Base-by-base conservation (phyloP, 2,113 vertebrate species). In the Mirza zaza region DNA sequence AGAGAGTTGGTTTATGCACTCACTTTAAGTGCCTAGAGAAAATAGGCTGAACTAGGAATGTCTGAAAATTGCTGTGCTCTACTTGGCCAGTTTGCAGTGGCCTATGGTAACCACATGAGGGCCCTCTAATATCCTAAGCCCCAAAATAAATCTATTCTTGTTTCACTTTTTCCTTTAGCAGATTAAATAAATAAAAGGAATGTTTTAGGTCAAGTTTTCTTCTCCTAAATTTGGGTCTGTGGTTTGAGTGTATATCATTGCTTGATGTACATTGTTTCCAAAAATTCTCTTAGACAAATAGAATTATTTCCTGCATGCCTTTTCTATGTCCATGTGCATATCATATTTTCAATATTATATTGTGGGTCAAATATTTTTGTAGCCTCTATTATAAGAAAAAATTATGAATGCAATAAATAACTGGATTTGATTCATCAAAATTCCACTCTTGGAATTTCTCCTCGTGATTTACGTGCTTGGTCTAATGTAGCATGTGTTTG, bases 91-190 rank as follows among this genome's bases (percentile, higher is more conserved):
- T n/a, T 39, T 94, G 93, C 83, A 97, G 83, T 94, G 87, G 36
- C 71, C 59, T 3, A 0, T 70, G 65, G 23, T 93, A 45, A 71
- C 96, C 98, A 98, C 97, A 85, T 4, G 97, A 59, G 98, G 97
- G 97, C 97, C 39, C 89, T 81, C 80, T 17, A 45, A 84, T 63
- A 88, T 42, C 75, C 90, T 91, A 27, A 67, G 91, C n/a, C 23
- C 2, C 57, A 23, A 15, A 48, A 55, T 14, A 23, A 12, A n/a
- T 6, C 42, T 61, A 23, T 82, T 68, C 68, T 91, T 79, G 70
- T 75, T 92, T 90, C 67, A 86, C 50, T 55, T 89, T 83, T 95
- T 45, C 45, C 81, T n/a, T 70, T 52, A 57, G 13, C 55, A 68
- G 63, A 32, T 77, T 76, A 48, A 65, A 57, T 48, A 67, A 57